A percentile compares a stretch with the other conserved stretches of the same genome.
phyloP scores from a whole-genome alignment of 2,888 invertebrate species.

The Oxyteleia sp. region DNA sequence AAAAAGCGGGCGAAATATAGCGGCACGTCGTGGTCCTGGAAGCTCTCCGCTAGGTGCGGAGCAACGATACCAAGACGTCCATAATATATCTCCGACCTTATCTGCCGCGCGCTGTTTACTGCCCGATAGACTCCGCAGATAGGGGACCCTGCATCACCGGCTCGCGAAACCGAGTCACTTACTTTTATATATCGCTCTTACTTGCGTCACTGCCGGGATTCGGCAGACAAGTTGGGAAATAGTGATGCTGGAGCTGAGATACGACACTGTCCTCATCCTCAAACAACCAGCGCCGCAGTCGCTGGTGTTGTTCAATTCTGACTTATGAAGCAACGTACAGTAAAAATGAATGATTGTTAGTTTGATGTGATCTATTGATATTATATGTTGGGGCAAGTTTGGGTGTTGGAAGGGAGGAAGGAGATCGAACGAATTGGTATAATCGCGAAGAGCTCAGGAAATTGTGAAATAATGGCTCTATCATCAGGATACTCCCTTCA shows the following conservation, averaged over 20 bases:
- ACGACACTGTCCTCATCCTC: conserved; percentile 70
- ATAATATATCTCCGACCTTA: conserved; percentile 87
- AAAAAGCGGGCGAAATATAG: conserved; percentile 76
- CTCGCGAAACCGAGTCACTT: conserved; percentile 84
- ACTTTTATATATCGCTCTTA: conserved; percentile 86
- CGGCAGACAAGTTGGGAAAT: conserved; percentile 85
- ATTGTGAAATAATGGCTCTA: neutral
- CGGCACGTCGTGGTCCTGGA: conserved; percentile 69
- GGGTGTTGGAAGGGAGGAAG: neutral
- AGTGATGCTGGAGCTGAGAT: conserved; percentile 82
- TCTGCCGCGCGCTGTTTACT: conserved; percentile 87
- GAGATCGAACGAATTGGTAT: conserved; percentile 9
- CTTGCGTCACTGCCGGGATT: conserved; percentile 83
- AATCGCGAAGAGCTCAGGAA: too few relatives aligned
- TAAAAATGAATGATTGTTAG: conserved; percentile 44
- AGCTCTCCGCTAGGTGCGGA: conserved; percentile 62
- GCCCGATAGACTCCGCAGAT: conserved; percentile 87
- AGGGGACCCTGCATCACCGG: conserved; percentile 84
- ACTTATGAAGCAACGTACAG: conserved; percentile 52
- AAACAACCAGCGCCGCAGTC: conserved; percentile 39
- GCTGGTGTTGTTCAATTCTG: conserved; percentile 51
- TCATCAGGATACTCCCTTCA: neutral
- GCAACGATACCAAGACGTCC: conserved; percentile 80
- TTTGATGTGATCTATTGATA: conserved; percentile 37
- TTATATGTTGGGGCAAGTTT: conserved; percentile 13